Conservation (phyloP, 2,113 vertebrate genomes). For the Notiomystis cincta region DNA sequence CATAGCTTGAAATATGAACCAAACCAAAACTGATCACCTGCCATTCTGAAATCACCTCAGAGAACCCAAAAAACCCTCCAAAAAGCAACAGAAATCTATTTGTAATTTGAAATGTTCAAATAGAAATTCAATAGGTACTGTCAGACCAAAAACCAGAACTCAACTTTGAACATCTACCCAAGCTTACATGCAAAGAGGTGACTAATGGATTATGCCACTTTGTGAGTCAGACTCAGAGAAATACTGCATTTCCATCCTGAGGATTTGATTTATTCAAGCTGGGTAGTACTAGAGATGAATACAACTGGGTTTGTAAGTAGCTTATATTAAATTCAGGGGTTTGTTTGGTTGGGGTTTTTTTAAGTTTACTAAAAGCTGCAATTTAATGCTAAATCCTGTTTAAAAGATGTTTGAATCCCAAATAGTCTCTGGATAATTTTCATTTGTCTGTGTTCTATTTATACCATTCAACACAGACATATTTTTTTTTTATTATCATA, state of each 20-base stretch:
- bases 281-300: neutral
- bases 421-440: neutral
- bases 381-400: constrained; percentile 4
- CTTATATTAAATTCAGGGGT: neutral
- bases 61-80: neutral
- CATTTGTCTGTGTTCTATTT: neutral
- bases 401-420: neutral
- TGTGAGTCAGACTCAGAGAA: constrained; percentile 42
- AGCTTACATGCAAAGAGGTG: neutral
- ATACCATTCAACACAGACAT: neutral
- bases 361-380: neutral
- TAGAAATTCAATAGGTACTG: neutral
- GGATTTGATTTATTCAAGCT: constrained; percentile 39
- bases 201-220: constrained; percentile 31
- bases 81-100: constrained; percentile 1
- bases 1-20: constrained; percentile 43
- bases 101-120: constrained; percentile 38
- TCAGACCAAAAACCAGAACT: constrained; percentile 44
- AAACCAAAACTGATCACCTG: constrained; percentile 16
- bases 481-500: neutral
- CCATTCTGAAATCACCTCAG: neutral
- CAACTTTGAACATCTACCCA: constrained; percentile 36
- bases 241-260: neutral
- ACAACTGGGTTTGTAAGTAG: neutral
- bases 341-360: neutral